phyloP scores from a whole-genome alignment of 2,113 vertebrate genomes.

The Xyliphius kryptos region DNA sequence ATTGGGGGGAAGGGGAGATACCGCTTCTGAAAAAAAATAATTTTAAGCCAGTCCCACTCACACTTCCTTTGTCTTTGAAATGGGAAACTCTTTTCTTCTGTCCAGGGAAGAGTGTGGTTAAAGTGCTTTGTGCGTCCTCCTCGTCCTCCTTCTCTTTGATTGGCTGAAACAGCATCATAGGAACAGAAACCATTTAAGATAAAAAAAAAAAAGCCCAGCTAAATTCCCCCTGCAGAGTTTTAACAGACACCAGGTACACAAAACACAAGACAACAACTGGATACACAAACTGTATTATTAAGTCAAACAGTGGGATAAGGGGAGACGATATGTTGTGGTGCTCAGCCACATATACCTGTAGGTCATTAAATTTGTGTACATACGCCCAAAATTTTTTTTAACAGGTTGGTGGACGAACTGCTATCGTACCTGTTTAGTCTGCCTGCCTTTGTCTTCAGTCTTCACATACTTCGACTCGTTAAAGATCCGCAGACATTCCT shows the following conservation, averaged over 20 bases:
- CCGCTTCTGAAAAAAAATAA: no score
- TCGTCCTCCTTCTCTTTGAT: conserved; percentile 62
- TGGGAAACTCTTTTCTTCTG: conserved; percentile 95
- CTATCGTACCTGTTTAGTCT: conserved; percentile 78
- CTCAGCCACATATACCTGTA: no score
- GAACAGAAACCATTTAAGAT: background rate
- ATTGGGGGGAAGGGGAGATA: no score
- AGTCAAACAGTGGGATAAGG: no score
- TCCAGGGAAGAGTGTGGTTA: conserved; percentile 82
- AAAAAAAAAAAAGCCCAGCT: background rate
- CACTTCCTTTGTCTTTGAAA: conserved; percentile 75
- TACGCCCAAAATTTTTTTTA: no score
- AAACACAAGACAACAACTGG: no score
- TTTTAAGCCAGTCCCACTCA: conserved; percentile 51
- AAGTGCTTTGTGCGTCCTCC: conserved; percentile 62
- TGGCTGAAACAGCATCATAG: conserved; percentile 38
- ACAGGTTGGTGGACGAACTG: background rate
- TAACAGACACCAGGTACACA: background rate
- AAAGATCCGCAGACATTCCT: conserved; percentile 94
- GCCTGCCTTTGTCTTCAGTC: conserved; percentile 86
- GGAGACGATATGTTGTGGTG: no score
- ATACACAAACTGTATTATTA: no score
- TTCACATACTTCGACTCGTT: conserved; percentile 91
- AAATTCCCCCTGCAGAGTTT: background rate
- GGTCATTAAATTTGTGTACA: no score